Evolutionary conservation across 1,140 invertebrate species (phyloP), one percentile per base, ranked within the genome.

Genomic region (Telenomus remus): DNA sequence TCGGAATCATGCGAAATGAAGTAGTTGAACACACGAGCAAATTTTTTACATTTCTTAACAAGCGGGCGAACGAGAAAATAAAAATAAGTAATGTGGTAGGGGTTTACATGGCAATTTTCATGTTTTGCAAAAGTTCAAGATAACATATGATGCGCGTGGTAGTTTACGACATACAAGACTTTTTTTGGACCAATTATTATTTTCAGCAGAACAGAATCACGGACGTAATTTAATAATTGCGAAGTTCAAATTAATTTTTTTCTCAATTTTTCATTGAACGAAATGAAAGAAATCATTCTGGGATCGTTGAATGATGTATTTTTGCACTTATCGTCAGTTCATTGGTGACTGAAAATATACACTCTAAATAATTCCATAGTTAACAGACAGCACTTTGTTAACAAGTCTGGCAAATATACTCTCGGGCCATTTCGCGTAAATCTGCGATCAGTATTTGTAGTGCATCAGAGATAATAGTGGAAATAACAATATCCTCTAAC

Each of bases 401-500:
- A 75, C 43, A 13, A 5, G n/a, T 2, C 34, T 14, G 56, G 64
- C 64, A 75, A 75, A 75, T 43, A 53, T 6, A 33, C 15, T n/a
- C 4, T 6, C 7, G 47, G 63, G 34, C 43, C 57, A 69, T 61
- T 65, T 57, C 57, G 12, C 33, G 59, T 53, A 66, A 56, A 35
- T 39, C 13, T 12, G 44, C 33, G 64, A 51, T 63, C 55, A n/a
- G 60, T 68, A 68, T 49, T 56, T 33, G 46, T 66, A 48, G 15
- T 54, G 9, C 37, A 27, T 27, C 33, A 15, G 42, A 27, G 16
- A 61, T 57, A 65, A 72, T 78, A 76, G 72, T 54, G 76, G 59
- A 64, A 78, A 73, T 69, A 57, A 61, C 42, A 39, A 39, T n/a
- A 46, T 34, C 35, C 63, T 72, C 71, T 76, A 80, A 82, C 71